Evolutionary conservation across 2,888 invertebrate genomes (phyloP).

Genomic region (Isoperla grammatica): DNA sequence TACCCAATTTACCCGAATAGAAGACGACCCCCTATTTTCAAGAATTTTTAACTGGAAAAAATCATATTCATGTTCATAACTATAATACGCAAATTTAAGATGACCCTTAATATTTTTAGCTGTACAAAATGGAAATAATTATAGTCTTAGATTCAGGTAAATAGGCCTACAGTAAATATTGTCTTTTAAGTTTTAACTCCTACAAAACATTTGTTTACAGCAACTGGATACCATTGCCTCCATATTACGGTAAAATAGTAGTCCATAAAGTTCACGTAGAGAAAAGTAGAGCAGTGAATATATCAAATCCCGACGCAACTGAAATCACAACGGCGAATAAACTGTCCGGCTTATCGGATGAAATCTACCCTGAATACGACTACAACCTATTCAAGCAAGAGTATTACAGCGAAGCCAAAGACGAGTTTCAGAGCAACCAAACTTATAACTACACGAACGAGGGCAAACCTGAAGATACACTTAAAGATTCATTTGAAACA

Average conservation of each 20-base stretch:
- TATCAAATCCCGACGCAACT: neutral
- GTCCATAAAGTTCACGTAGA: neutral
- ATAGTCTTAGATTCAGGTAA: no score
- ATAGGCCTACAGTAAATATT: no score
- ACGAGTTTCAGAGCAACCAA: neutral
- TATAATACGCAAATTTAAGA: no score
- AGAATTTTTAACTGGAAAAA: no score
- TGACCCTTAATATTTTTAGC: no score
- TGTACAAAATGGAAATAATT: no score
- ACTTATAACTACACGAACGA: conserved; percentile 34
- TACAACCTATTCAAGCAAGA: conserved; percentile 45
- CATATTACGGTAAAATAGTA: neutral
- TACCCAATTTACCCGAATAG: no score
- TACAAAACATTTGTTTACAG: no score
- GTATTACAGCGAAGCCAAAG: conserved; percentile 40
- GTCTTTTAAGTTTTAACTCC: no score
- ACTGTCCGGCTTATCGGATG: no score
- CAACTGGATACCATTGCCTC: neutral
- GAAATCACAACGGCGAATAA: conserved; percentile 28
- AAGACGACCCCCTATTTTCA: no score
- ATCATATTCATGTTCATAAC: no score
- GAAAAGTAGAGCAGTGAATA: neutral
- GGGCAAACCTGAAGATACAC: conserved; percentile 41
- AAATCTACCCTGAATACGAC: conserved; percentile 42
- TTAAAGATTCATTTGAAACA: conserved; percentile 40